phyloP scores from a whole-genome alignment of 1,140 invertebrate genomes.

The Drosophila lacertosa region DNA sequence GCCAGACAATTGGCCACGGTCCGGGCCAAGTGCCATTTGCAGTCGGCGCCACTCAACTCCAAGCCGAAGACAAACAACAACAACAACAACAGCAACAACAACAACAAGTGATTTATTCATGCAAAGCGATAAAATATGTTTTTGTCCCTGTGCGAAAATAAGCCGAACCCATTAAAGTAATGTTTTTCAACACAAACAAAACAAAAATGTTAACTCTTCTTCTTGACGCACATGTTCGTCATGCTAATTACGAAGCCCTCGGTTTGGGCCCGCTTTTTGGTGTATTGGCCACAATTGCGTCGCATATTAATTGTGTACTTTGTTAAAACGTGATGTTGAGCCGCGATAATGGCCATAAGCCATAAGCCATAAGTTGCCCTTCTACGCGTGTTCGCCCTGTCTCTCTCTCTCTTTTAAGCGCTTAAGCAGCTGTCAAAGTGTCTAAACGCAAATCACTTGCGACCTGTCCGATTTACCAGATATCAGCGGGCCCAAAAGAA shows the following conservation, averaged over 20 bases:
- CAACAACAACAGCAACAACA: too few species aligned
- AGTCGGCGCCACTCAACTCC: constrained; percentile 65
- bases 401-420: constrained; percentile 40
- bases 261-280: background rate
- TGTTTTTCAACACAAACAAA: constrained; percentile 11
- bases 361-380: constrained; percentile 28
- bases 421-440: constrained; percentile 73
- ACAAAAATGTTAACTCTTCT: constrained; percentile 1
- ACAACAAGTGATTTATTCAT: constrained; percentile 75
- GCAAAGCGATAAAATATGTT: constrained; percentile 77
- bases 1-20: constrained; percentile 71
- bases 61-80: too few species aligned
- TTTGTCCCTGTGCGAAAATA: constrained; percentile 57
- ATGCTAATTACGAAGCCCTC: constrained; percentile 65
- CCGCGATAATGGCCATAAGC: constrained; percentile 37
- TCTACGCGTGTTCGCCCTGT: constrained; percentile 24
- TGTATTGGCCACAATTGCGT: constrained; percentile 61
- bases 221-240: constrained; percentile 39
- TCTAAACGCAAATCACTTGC: constrained; percentile 29
- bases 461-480: constrained; percentile 26
- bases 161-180: constrained; percentile 47
- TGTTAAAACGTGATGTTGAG: constrained; percentile 29
- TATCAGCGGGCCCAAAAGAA: constrained; percentile 26
- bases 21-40: constrained; percentile 30
- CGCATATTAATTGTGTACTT: constrained; percentile 70